These are phyloP conservation scores for Lophius americanus DNA, from an alignment of 2,797 vertebrate genomes.

Conservation along the genomic window DNA sequence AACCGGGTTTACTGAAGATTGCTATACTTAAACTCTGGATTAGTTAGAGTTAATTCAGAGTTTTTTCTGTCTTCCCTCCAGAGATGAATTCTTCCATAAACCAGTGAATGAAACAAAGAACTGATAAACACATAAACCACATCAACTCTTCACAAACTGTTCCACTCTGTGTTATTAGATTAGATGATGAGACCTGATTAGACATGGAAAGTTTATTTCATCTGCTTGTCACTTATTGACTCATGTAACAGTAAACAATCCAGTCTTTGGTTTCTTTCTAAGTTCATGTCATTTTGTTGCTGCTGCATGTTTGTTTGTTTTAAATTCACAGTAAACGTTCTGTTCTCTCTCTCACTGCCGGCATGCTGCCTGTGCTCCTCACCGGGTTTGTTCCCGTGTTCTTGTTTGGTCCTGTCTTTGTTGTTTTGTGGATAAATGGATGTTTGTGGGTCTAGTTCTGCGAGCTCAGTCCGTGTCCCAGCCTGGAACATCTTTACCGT, in stretches of 20 bases:
- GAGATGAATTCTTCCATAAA: too few relatives aligned
- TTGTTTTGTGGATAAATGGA: background rate
- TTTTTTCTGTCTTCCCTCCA: too few relatives aligned
- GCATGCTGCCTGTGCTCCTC: constrained; percentile 65
- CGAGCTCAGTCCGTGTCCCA: constrained; percentile 74
- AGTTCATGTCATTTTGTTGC: background rate
- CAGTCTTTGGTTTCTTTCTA: background rate
- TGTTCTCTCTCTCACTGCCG: constrained; percentile 33
- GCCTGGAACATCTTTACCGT: constrained; percentile 73
- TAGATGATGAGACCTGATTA: background rate
- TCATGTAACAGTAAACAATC: background rate
- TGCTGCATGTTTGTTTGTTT: constrained; percentile 18
- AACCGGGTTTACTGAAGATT: background rate
- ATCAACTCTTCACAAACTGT: background rate
- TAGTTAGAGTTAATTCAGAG: too few relatives aligned
- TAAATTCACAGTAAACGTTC: background rate
- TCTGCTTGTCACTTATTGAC: background rate
- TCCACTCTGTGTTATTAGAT: background rate
- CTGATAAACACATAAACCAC: too few relatives aligned
- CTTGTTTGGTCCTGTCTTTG: background rate
- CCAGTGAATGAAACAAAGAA: too few relatives aligned
- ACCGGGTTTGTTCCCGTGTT: constrained; percentile 55
- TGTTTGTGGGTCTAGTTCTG: constrained; percentile 52
- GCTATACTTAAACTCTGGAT: background rate
- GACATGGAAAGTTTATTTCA: background rate